Base-by-base conservation (phyloP, 64 coral and sea anemone species). In the Astreopora myriophthalma region DNA sequence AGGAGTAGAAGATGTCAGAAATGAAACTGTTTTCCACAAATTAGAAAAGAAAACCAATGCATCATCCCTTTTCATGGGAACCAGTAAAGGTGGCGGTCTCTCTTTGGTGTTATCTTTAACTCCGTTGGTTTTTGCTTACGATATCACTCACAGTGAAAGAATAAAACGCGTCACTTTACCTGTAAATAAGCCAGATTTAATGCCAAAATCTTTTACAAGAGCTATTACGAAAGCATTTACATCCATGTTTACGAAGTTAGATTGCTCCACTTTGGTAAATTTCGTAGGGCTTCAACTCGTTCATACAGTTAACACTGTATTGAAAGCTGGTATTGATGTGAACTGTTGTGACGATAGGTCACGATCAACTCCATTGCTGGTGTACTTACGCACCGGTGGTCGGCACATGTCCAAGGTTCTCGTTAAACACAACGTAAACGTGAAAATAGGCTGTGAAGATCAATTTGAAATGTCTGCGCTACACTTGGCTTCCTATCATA, bases 401-500 rank as follows among this genome's bases (percentile, higher is more conserved):
- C 91, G 95, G 17, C 86, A 96, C 76, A 85, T 96, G 35, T 92
- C 95, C 33, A 96, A 96, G 63, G 71, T 96, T n/a, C 83, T 96
- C 29, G 81, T 39, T 19, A 92, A 93, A 84, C 87, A 85, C 70
- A 60, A 85, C 24, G 62, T 76, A 11, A 35, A 34, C 17, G 27
- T 93, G 2, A 19, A 90, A 1, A 86, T 96, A 0, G 66, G 7
- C 1, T 96, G 95, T 87, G 72, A 36, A 23, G 58, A 94, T 63
- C 14, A 3, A 0, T 94, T 96, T 83, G 74, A 90, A 5, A 35
- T 66, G 1, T 96, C 95, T 1, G 65, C 30, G 7, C 65, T 94
- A 4, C 95, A 96, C 24, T 67, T 96, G 23, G 60, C 80, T 57
- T 87, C 88, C 1, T 96, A 87, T 27, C 95, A 96, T 55, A 96